phyloP scores from a whole-genome alignment of 2,888 invertebrate species.

The Drosophila mettleri region DNA sequence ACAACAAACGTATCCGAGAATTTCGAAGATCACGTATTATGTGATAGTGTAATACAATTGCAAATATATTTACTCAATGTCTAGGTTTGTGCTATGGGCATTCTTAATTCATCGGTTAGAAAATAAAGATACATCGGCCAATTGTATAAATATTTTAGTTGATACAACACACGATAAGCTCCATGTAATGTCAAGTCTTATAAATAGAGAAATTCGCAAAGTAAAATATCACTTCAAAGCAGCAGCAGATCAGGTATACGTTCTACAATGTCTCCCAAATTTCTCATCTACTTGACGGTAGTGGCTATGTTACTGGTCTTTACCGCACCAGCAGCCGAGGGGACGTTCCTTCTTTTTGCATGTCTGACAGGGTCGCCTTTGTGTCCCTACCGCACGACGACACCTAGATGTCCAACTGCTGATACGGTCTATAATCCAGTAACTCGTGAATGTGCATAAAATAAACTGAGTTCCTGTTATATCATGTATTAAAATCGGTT shows the following conservation, averaged over 20 bases:
- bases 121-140: no score
- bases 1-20: no score
- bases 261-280: conserved; percentile 18
- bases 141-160: no score
- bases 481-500: not conserved
- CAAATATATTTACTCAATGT: no score
- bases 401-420: conserved; percentile 6
- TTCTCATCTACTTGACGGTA: conserved; percentile 14
- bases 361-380: conserved; percentile 14
- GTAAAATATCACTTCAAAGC: conserved; percentile 1
- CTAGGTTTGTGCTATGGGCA: no score
- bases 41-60: no score
- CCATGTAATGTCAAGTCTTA: not conserved
- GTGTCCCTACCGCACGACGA: conserved; percentile 17
- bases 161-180: no score
- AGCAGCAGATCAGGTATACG: not conserved
- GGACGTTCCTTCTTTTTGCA: conserved; percentile 15
- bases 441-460: conserved; percentile 12
- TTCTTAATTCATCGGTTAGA: no score
- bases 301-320: conserved; percentile 18
- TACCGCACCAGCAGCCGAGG: conserved; percentile 19
- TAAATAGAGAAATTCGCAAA: conserved; percentile 9
- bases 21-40: no score
- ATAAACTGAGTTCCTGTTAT: not conserved
- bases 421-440: not conserved